phyloP scores from a whole-genome alignment of 1,140 invertebrate species.

The Doryteuthis pealeii region DNA sequence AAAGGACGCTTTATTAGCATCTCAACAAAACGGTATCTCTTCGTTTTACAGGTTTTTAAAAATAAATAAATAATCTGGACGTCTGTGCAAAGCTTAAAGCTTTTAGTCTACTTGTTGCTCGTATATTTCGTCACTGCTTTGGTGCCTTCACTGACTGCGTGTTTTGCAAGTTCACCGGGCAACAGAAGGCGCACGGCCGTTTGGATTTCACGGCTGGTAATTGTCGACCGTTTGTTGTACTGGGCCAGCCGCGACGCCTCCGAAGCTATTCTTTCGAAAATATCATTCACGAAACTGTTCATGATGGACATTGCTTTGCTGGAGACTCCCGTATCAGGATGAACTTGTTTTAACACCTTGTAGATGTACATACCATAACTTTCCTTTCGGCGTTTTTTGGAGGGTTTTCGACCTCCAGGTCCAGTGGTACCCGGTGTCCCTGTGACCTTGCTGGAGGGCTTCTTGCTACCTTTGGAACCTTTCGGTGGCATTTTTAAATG shows the following conservation, averaged over 20 bases:
- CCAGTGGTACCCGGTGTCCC: constrained; percentile 33
- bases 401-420: constrained; percentile 46
- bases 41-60: too few relatives aligned
- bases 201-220: constrained; percentile 66
- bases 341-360: constrained; percentile 74
- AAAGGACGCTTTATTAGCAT: too few relatives aligned
- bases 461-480: constrained; percentile 33
- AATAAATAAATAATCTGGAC: too few relatives aligned
- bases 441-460: constrained; percentile 30
- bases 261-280: too few relatives aligned
- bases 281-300: background rate
- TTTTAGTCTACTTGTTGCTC: too few relatives aligned
- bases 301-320: too few relatives aligned
- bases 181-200: constrained; percentile 66
- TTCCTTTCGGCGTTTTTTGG: constrained; percentile 73
- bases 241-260: too few relatives aligned
- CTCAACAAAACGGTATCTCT: too few relatives aligned
- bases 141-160: constrained; percentile 66
- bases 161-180: constrained; percentile 68
- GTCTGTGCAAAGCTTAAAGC: too few relatives aligned
- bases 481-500: constrained; percentile 19
- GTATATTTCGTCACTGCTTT: too few relatives aligned
- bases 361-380: constrained; percentile 73
- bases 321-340: constrained; percentile 71
- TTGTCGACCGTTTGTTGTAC: too few relatives aligned